Evolutionary conservation across 2,888 invertebrate genomes (phyloP), one percentile per base, ranked within the genome.

Genomic region (Melanotus villosus): DNA sequence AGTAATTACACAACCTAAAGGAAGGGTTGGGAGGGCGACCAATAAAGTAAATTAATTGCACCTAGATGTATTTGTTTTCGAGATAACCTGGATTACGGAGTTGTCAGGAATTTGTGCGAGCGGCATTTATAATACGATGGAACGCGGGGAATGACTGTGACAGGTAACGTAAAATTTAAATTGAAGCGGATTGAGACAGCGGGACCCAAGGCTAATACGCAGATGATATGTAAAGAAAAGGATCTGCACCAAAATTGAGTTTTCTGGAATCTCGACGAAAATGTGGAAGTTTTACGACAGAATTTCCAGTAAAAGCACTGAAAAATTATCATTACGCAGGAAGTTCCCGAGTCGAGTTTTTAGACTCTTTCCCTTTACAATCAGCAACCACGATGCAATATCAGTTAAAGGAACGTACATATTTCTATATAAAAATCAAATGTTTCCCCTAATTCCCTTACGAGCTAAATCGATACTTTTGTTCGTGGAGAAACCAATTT

Each of bases 211-310:
- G 43, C 57, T 54, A 45, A 64, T 64, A 64, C 54, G 52, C 57
- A 64, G 47, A 64, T 64, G 52, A 64, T 54, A 64, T 64, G 43
- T 64, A 64, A 56, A 64, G 52, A 52, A 64, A 54, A 41, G 56
- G 64, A 54, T 64, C 38, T 43, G 34, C 19, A 34, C 34, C 14
- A 54, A 64, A 64, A 64, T 64, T 43, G 64, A 64, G 43, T 64
- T 64, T 54, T 18, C 52, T 43, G 12, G 36, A 62, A 36, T 16
- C 43, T 26, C 23, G 12, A 34, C 32, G 34, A 38, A 38, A 36
- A 52, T 62, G 52, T 50, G 21, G 23, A 50, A 62, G 32, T 50
- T 62, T 38, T 38, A 26, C 23, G 23, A 52, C 6, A 16, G 47
- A 62, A 14, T 62, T 62, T 62, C 21, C 26, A 43, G 36, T 50